Evolutionary conservation across 2,113 vertebrate genomes (phyloP), one percentile per base, ranked within the genome.

Genomic region (Trachemys scripta): DNA sequence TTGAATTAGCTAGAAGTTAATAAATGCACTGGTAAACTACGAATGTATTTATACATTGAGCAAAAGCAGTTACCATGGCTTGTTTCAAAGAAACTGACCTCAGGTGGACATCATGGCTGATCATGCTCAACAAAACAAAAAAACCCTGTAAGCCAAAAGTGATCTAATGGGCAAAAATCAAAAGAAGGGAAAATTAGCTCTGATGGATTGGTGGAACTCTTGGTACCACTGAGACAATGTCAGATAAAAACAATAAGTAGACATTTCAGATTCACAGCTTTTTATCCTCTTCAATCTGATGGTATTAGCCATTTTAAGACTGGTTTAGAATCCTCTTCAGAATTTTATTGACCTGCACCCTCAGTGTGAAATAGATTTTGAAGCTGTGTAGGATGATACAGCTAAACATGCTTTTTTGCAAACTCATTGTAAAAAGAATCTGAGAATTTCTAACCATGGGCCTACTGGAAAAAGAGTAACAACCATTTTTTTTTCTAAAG

Each of bases 221-320:
- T 90, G 31, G 82, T 82, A 76, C 89, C 92, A 92, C n/a, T 93
- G 89, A 57, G 87, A 95, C 93, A 89, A 96, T 96, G 19, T 50
- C 80, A 80, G n/a, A 51, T 49, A 31, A 62, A 96, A 72, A 72
- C 85, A 94, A 93, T 24, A 76, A 45, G 14, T 27, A 76, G 42
- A 25, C 5, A 25, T 47, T 27, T 76, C 11, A 45, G 38, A 45
- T 38, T 76, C 38, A 45, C 20, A 5, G 90, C 95, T 80, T 88
- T 1, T 0, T 53, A 75, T 90, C 93, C 38, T 96, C 95, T 96
- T 97, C 94, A 95, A 86, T 95, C 89, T 94, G 72, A 95, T 94
- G 95, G 93, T 91, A 95, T 56, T 96, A 97, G 90, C 92, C 31
- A 17, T 53, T 57, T 82, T 69, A 87, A 16, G 20, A 53, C 5